Evolutionary conservation across 2,888 invertebrate genomes (phyloP).

Genomic region (Cheilosia variabilis): DNA sequence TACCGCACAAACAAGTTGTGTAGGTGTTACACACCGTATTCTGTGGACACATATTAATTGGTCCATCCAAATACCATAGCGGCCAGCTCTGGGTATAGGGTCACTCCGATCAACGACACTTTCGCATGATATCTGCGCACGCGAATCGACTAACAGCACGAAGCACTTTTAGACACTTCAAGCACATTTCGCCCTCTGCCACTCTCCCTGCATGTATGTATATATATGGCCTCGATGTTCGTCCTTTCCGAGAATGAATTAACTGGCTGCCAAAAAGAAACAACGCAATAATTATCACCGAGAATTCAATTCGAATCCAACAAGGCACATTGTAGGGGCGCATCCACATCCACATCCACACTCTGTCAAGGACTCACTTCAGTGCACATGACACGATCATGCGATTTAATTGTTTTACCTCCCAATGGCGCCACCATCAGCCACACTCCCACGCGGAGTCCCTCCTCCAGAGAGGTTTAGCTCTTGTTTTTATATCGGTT

Average conservation of each 20-base stretch:
- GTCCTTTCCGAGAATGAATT: conserved; percentile 23
- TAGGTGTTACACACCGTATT: conserved; percentile 8
- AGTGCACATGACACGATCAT: conserved; percentile 40
- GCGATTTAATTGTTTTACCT: conserved; percentile 43
- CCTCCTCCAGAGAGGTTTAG: neutral
- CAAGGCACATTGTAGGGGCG: neutral
- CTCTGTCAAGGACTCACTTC: conserved; percentile 7
- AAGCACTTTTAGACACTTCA: conserved; percentile 23
- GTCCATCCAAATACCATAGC: conserved; percentile 21
- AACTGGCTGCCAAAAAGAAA: conserved; percentile 9
- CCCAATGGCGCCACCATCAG: conserved; percentile 38
- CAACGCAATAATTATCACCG: conserved; percentile 28
- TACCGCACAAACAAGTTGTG: neutral
- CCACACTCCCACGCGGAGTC: conserved; percentile 30
- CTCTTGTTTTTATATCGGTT: too few species aligned
- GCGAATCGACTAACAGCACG: conserved; percentile 56
- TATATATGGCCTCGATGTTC: conserved; percentile 1
- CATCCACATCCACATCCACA: neutral
- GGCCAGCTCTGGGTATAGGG: neutral
- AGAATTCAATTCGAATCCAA: conserved; percentile 6
- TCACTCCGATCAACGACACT: neutral
- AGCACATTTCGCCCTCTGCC: neutral
- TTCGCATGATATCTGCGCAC: conserved; percentile 33
- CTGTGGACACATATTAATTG: conserved; percentile 21
- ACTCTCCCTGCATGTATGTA: neutral